Evolutionary conservation across 2,888 invertebrate species (phyloP).

Genomic region (Heliconius hortense): DNA sequence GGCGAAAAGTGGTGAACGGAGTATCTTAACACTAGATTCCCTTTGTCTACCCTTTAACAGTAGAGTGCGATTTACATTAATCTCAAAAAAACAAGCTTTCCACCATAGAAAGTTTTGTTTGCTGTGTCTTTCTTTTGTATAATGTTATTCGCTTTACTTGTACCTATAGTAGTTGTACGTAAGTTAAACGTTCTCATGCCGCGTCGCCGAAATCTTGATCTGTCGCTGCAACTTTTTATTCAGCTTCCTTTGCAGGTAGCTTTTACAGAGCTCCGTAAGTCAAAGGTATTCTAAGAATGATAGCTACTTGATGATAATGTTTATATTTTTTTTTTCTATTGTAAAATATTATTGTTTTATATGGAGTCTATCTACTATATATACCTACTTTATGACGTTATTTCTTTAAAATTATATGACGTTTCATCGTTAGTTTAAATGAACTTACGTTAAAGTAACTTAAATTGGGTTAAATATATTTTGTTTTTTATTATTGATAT

Average conservation of each 20-base stretch:
- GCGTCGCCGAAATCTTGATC: background rate
- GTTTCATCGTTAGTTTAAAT: too few relatives aligned
- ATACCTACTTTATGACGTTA: too few relatives aligned
- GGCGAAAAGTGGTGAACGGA: too few relatives aligned
- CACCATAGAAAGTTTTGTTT: background rate
- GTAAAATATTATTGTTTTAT: background rate
- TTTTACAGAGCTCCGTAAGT: background rate
- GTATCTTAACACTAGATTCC: too few relatives aligned
- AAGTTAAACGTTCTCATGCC: background rate
- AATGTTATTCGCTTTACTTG: background rate
- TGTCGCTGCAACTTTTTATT: slow-evolving; percentile 3
- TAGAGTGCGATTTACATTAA: too few relatives aligned
- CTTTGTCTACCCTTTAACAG: too few relatives aligned
- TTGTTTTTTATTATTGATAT: background rate
- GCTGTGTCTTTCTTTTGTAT: background rate
- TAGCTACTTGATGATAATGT: background rate
- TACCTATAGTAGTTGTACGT: background rate
- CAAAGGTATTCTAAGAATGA: background rate
- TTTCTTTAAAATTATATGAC: too few relatives aligned
- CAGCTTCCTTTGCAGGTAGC: background rate
- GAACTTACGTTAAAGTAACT: too few relatives aligned
- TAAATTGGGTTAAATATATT: too few relatives aligned
- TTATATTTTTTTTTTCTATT: background rate
- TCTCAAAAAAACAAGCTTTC: too few relatives aligned
- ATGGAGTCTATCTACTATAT: too few relatives aligned